Percentiles rank a stretch among this genome's conserved stretches.
These are phyloP conservation scores for Poecilia velifera DNA, from an alignment of 2,797 vertebrate genomes.

Conservation along the genomic window DNA sequence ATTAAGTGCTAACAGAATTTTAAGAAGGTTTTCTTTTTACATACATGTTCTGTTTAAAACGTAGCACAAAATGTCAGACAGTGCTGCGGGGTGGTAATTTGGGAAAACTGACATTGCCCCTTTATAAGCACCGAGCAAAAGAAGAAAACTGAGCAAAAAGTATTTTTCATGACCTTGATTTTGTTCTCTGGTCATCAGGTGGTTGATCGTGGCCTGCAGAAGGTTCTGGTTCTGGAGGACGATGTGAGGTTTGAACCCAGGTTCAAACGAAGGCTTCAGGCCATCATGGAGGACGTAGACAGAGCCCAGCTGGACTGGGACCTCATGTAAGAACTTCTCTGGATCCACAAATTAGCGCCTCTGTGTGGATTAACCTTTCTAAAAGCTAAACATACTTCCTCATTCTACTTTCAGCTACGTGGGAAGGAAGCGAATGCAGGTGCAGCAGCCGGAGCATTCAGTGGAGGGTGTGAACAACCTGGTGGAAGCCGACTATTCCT, in stretches of 20 bases:
- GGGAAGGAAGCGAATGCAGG: constrained; percentile 85
- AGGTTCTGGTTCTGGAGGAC: constrained; percentile 91
- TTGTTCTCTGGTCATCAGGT: constrained; percentile 78
- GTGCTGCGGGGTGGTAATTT: not conserved
- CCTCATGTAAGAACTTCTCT: constrained; percentile 87
- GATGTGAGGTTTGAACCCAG: constrained; percentile 94
- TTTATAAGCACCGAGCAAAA: not conserved
- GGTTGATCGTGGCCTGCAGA: constrained; percentile 84
- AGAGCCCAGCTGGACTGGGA: constrained; percentile 91
- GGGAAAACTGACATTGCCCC: not conserved
- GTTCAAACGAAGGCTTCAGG: constrained; percentile 88
- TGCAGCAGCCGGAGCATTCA: constrained; percentile 79
- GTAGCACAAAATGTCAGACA: not conserved
- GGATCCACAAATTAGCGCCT: not conserved
- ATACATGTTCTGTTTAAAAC: not conserved
- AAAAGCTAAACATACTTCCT: not conserved
- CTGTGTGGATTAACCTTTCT: not conserved
- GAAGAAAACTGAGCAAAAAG: not conserved
- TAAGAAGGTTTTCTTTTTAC: not conserved
- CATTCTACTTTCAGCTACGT: constrained; percentile 72
- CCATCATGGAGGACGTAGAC: constrained; percentile 88
- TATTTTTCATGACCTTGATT: not conserved
- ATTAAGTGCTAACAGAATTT: not conserved
- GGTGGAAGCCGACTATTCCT: constrained; percentile 84
- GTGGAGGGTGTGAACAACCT: constrained; percentile 82